Conservation (phyloP, 2,113 vertebrate genomes). For the Nyctereutes procyonoides region DNA sequence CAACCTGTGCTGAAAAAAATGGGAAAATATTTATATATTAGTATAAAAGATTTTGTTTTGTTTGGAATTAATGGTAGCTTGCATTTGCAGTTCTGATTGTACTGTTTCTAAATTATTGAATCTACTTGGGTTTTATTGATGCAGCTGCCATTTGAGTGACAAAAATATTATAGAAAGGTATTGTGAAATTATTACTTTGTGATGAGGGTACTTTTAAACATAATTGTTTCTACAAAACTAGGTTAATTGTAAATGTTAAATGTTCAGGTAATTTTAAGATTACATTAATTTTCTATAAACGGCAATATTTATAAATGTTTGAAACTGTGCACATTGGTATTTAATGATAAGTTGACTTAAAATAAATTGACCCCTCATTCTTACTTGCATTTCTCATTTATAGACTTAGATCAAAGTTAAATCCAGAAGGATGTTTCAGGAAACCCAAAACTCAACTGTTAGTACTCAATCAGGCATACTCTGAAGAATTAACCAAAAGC, state of each 20-base stretch:
- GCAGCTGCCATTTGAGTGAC: slow-evolving; percentile 71
- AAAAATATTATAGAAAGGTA: slow-evolving; percentile 78
- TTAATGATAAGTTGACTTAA: slow-evolving; percentile 78
- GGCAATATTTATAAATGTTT: slow-evolving; percentile 85
- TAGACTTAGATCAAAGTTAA: slow-evolving; percentile 51
- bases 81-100: slow-evolving; percentile 63
- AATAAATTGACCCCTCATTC: slow-evolving; percentile 77
- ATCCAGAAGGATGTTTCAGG: background rate
- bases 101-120: slow-evolving; percentile 73
- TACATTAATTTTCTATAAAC: slow-evolving; percentile 83
- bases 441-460: background rate
- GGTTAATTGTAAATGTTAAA: slow-evolving; percentile 83
- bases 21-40: slow-evolving; percentile 59
- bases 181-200: slow-evolving; percentile 77
- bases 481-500: background rate
- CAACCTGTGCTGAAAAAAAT: slow-evolving; percentile 43
- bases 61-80: slow-evolving; percentile 58
- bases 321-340: slow-evolving; percentile 78
- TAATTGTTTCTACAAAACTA: slow-evolving; percentile 84
- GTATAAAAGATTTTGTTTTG: slow-evolving; percentile 51
- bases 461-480: background rate
- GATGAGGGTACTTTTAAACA: slow-evolving; percentile 74
- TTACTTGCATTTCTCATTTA: slow-evolving; percentile 67
- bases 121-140: slow-evolving; percentile 71
- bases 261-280: slow-evolving; percentile 82